Percentiles rank a stretch among this genome's conserved stretches.
phyloP scores from a whole-genome alignment of 2,797 vertebrate genomes.

The Sciurus vulgaris region DNA sequence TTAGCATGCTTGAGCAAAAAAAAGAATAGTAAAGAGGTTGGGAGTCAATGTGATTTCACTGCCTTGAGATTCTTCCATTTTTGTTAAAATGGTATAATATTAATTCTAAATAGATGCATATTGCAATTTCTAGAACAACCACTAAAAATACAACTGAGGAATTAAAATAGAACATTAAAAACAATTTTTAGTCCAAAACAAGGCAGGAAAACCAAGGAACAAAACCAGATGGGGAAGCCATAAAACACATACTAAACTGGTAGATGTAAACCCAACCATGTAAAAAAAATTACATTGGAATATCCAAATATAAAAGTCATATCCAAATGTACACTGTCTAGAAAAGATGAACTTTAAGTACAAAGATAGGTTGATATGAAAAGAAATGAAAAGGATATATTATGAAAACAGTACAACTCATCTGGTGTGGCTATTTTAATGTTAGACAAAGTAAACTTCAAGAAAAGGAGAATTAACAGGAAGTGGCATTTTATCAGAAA shows the following conservation, averaged over 20 bases:
- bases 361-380: neutral
- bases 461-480: neutral
- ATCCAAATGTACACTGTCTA: neutral
- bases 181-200: neutral
- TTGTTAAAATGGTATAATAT: neutral
- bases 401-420: neutral
- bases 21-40: neutral
- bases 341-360: neutral
- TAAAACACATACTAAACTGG: neutral
- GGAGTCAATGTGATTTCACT: neutral
- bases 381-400: neutral
- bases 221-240: neutral
- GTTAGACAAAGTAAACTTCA: neutral
- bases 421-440: neutral
- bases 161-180: neutral
- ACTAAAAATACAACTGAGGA: neutral
- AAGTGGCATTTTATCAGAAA: neutral
- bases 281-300: neutral
- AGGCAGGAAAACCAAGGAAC: neutral
- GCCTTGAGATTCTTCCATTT: neutral
- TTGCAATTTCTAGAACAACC: neutral
- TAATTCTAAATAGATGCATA: neutral
- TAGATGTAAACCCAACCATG: neutral
- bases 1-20: neutral
- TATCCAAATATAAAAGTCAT: neutral